These are phyloP conservation scores for Plagiodera versicolora DNA, from an alignment of 2,888 invertebrate species.

Conservation along the genomic window DNA sequence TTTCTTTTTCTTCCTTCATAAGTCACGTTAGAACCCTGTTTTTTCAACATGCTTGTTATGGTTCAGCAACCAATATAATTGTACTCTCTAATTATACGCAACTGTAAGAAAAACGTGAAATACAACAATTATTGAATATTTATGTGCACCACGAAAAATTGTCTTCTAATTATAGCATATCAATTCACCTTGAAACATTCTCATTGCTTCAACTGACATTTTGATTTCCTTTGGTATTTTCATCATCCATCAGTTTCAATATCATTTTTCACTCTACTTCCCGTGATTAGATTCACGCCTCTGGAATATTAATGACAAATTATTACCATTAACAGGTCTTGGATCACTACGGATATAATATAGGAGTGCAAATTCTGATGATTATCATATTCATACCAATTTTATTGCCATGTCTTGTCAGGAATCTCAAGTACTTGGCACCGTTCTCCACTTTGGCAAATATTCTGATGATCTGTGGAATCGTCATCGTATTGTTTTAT, in stretches of 20 bases:
- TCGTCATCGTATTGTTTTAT: slow-evolving; percentile 77
- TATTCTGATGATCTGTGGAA: slow-evolving; percentile 72
- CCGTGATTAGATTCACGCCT: too few species aligned
- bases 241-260: background rate
- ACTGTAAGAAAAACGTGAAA: background rate
- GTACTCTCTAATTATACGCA: too few species aligned
- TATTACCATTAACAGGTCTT: slow-evolving; percentile 62
- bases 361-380: slow-evolving; percentile 74
- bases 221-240: slow-evolving; percentile 15
- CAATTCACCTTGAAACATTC: background rate
- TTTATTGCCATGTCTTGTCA: slow-evolving; percentile 72
- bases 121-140: too few species aligned
- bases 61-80: too few species aligned
- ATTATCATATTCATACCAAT: slow-evolving; percentile 72
- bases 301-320: too few species aligned
- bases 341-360: slow-evolving; percentile 63
- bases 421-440: slow-evolving; percentile 75
- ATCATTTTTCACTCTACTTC: too few species aligned
- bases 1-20: too few species aligned
- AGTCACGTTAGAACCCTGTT: too few species aligned
- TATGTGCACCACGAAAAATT: too few species aligned
- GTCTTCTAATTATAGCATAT: background rate
- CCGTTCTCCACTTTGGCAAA: slow-evolving; percentile 80
- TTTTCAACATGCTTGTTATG: too few species aligned
- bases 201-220: background rate